Evolutionary conservation across 2,797 vertebrate species (phyloP).

Genomic region (Euthynnus affinis): DNA sequence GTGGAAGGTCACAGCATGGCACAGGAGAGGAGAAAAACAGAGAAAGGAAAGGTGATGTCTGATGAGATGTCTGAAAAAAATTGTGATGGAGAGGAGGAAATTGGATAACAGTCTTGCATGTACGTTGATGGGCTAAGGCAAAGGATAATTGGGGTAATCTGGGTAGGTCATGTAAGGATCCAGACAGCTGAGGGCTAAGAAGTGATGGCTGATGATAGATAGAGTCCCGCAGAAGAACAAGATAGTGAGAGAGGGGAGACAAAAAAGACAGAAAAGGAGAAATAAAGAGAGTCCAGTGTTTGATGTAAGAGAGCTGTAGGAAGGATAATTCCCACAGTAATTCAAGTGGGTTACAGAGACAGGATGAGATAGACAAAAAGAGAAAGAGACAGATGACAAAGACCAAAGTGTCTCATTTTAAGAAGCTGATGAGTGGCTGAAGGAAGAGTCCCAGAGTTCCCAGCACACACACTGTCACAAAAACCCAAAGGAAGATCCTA

Average conservation of each 20-base stretch:
- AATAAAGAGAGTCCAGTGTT: slow-evolving; percentile 37
- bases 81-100: slow-evolving; percentile 9
- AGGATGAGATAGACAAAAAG: slow-evolving; percentile 24
- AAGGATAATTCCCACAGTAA: slow-evolving; percentile 46
- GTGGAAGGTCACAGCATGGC: slow-evolving; percentile 30
- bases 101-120: slow-evolving; percentile 32
- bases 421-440: slow-evolving; percentile 89
- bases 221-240: slow-evolving; percentile 42
- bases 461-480: slow-evolving; percentile 91
- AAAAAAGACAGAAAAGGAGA: slow-evolving; percentile 26
- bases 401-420: slow-evolving; percentile 65
- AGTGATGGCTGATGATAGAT: slow-evolving; percentile 39
- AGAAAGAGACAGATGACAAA: not conserved
- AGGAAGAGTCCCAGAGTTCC: slow-evolving; percentile 92
- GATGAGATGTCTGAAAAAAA: slow-evolving; percentile 32
- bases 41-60: slow-evolving; percentile 9
- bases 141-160: slow-evolving; percentile 38
- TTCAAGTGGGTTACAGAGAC: slow-evolving; percentile 39
- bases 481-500: slow-evolving; percentile 95
- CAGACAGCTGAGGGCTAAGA: slow-evolving; percentile 43
- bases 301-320: slow-evolving; percentile 50
- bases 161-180: slow-evolving; percentile 46
- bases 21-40: slow-evolving; percentile 23
- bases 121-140: slow-evolving; percentile 31
- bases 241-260: slow-evolving; percentile 33